A percentile compares a stretch with the other conserved stretches of the same genome.
Conservation (phyloP, 1,140 invertebrate species). For the Caerostris extrusa region DNA sequence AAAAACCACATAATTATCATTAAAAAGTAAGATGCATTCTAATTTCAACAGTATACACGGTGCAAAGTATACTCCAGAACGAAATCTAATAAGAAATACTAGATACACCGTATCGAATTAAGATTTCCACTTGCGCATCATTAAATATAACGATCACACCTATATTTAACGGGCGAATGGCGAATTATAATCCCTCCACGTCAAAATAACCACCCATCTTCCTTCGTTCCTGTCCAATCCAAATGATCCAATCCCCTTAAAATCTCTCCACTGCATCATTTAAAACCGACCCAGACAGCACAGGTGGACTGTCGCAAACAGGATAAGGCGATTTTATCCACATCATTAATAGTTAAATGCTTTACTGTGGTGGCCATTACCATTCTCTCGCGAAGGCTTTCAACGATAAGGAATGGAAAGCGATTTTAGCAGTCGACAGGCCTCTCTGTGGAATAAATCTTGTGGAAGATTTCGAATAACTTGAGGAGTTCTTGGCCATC, state of each 20-base stretch:
- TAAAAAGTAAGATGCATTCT: no score
- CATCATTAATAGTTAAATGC: conserved; percentile 30
- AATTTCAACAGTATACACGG: no score
- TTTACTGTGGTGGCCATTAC: background rate
- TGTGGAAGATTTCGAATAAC: background rate
- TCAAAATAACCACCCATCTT: background rate
- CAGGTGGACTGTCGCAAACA: conserved; percentile 11
- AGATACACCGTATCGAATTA: background rate
- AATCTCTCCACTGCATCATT: background rate
- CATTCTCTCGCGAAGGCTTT: background rate
- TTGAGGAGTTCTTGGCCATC: background rate
- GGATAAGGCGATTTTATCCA: conserved; percentile 24
- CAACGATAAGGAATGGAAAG: background rate
- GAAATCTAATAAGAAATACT: background rate
- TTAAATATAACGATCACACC: background rate
- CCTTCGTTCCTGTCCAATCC: background rate
- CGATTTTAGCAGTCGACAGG: background rate
- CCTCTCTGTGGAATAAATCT: background rate
- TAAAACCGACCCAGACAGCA: background rate
- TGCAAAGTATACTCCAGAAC: no score
- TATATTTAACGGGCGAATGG: background rate
- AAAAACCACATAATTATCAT: no score
- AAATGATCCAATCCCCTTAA: conserved; percentile 23
- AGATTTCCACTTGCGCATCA: background rate
- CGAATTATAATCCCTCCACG: background rate